These are phyloP conservation scores for Oligia latruncula DNA, from an alignment of 2,888 invertebrate species.

Conservation along the genomic window DNA sequence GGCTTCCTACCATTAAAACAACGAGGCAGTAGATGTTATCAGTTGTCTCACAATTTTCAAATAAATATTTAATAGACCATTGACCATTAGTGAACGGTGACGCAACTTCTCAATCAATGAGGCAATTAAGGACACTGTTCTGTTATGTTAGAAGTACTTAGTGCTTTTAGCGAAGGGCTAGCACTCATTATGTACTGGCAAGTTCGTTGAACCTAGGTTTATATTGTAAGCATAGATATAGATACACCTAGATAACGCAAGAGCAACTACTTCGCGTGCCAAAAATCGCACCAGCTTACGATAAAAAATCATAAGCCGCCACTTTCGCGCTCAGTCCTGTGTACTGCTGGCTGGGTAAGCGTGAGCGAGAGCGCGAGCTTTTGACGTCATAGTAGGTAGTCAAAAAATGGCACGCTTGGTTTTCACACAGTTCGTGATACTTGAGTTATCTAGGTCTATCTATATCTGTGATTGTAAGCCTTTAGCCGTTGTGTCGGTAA, in stretches of 20 bases:
- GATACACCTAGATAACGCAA: too few relatives aligned
- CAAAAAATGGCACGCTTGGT: too few relatives aligned
- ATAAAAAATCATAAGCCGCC: too few relatives aligned
- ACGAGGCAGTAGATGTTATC: not conserved
- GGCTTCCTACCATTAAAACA: not conserved
- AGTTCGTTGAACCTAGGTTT: constrained; percentile 30
- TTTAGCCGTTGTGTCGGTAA: not conserved
- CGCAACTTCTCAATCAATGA: constrained; percentile 58
- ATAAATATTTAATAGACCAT: constrained; percentile 34
- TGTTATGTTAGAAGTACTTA: constrained; percentile 41
- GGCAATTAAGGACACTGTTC: constrained; percentile 55
- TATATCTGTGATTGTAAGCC: too few relatives aligned
- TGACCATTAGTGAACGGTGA: constrained; percentile 46
- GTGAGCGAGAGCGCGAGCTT: too few relatives aligned
- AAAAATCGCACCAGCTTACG: too few relatives aligned
- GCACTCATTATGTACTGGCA: constrained; percentile 12
- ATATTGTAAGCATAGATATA: not conserved
- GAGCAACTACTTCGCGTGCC: too few relatives aligned
- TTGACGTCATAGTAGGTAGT: too few relatives aligned
- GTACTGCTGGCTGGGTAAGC: too few relatives aligned
- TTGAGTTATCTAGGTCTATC: too few relatives aligned
- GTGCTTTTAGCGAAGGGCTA: constrained; percentile 51
- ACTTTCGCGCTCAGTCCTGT: too few relatives aligned
- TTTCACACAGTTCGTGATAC: too few relatives aligned
- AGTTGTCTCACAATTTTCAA: not conserved